These are phyloP conservation scores for Phoebastria nigripes DNA, from an alignment of 2,797 vertebrate species.

Conservation along the genomic window DNA sequence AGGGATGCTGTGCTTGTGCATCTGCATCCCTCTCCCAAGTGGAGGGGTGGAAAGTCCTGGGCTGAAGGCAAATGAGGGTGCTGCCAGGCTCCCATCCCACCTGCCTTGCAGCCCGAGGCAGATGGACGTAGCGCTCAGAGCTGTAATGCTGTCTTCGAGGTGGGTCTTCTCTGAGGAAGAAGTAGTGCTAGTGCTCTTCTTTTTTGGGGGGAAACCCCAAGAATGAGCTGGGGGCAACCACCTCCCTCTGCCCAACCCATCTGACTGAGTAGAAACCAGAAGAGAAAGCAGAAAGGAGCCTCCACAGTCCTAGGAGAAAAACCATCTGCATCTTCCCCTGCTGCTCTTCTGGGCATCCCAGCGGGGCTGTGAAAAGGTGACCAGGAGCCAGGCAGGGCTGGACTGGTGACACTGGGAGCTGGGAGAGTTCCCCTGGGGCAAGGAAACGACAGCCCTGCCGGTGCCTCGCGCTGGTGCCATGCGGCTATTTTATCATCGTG, in stretches of 20 bases:
- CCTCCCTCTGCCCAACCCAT: neutral
- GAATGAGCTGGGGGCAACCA: neutral
- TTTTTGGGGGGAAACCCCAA: accelerated
- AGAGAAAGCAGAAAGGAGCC: neutral
- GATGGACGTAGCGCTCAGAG: accelerated
- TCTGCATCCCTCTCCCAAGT: accelerated
- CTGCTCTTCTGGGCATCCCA: neutral
- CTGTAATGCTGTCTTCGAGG: neutral
- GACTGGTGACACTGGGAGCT: neutral
- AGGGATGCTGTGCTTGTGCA: neutral
- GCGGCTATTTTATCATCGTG: neutral
- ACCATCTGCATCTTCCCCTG: neutral
- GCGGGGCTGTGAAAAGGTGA: neutral
- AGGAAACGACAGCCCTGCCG: accelerated
- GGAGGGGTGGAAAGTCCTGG: neutral
- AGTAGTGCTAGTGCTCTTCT: neutral
- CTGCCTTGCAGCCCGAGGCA: neutral
- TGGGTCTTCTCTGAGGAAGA: neutral
- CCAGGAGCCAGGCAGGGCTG: neutral
- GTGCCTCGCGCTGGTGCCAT: neutral
- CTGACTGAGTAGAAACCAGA: neutral
- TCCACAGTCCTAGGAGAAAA: neutral
- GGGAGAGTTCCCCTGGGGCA: accelerated
- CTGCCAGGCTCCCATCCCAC: neutral
- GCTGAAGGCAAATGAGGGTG: neutral